phyloP scores from a whole-genome alignment of 1,140 invertebrate genomes.

The Neodiprion lecontei region DNA sequence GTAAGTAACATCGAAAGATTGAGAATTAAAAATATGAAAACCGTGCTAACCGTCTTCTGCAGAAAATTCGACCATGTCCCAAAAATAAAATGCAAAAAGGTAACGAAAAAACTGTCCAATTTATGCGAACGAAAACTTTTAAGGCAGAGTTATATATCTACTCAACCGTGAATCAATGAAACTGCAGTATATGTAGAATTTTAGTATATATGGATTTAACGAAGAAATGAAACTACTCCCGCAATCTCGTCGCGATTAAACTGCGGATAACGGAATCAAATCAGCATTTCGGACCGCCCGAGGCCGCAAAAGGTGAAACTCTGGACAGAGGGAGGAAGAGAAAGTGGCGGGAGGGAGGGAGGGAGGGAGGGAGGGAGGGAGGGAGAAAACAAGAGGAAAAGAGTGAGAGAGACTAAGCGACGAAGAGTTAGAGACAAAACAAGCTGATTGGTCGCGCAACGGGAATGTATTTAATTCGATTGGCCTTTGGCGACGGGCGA shows the following conservation, averaged over 20 bases:
- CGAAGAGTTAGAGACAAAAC: constrained; percentile 32
- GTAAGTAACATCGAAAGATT: too few relatives aligned
- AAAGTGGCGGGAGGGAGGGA: constrained; percentile 12
- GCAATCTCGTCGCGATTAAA: constrained; percentile 9
- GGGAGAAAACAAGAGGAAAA: constrained; percentile 4
- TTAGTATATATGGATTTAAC: too few relatives aligned
- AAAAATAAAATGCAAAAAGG: too few relatives aligned
- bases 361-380: constrained; percentile 11
- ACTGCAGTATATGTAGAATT: too few relatives aligned
- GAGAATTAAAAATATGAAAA: too few relatives aligned
- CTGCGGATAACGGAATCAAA: constrained; percentile 18
- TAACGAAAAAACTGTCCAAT: too few relatives aligned
- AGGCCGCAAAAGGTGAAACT: constrained; percentile 29
- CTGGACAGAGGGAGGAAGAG: constrained; percentile 9
- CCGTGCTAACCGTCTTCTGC: too few relatives aligned
- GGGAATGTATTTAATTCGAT: constrained; percentile 50
- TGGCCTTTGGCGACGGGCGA: constrained; percentile 28
- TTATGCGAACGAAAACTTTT: too few relatives aligned
- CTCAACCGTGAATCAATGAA: too few relatives aligned
- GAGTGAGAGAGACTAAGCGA: constrained; percentile 23
- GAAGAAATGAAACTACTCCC: too few relatives aligned
- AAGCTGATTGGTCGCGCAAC: constrained; percentile 32
- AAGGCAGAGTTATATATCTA: too few relatives aligned
- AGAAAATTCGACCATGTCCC: too few relatives aligned
- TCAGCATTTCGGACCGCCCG: constrained; percentile 9